A percentile compares a stretch with the other conserved stretches of the same genome.
phyloP scores from a whole-genome alignment of 2,888 invertebrate species.

The Melieria omissa region DNA sequence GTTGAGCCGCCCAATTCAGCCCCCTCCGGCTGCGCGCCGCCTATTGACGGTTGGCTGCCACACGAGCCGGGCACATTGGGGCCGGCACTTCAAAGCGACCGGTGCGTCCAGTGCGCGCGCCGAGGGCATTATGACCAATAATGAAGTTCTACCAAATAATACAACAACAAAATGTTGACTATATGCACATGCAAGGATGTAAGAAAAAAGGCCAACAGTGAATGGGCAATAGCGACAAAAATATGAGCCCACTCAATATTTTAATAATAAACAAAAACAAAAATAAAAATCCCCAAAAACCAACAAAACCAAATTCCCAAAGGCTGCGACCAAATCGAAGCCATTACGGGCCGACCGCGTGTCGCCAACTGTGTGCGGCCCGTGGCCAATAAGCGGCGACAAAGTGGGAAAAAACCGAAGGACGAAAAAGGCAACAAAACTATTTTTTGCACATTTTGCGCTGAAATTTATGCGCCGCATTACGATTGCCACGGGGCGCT shows the following conservation, averaged over 20 bases:
- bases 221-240: too few species aligned
- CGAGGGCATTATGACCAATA: neutral
- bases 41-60: neutral
- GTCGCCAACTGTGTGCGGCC: too few species aligned
- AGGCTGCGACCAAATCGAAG: too few species aligned
- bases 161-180: neutral
- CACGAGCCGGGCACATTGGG: neutral
- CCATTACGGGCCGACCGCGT: too few species aligned
- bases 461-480: too few species aligned
- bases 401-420: too few species aligned
- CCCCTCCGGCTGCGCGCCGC: neutral
- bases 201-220: neutral
- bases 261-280: neutral
- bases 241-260: slow-evolving; percentile 4
- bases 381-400: too few species aligned
- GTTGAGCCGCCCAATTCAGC: neutral
- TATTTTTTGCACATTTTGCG: too few species aligned
- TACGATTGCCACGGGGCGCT: neutral
- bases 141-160: neutral
- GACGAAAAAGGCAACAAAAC: too few species aligned
- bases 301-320: too few species aligned
- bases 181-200: neutral
- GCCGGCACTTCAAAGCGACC: neutral
- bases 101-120: neutral
- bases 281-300: too few species aligned